Conservation (phyloP, 2,113 vertebrate species). For the Tichodroma muraria region DNA sequence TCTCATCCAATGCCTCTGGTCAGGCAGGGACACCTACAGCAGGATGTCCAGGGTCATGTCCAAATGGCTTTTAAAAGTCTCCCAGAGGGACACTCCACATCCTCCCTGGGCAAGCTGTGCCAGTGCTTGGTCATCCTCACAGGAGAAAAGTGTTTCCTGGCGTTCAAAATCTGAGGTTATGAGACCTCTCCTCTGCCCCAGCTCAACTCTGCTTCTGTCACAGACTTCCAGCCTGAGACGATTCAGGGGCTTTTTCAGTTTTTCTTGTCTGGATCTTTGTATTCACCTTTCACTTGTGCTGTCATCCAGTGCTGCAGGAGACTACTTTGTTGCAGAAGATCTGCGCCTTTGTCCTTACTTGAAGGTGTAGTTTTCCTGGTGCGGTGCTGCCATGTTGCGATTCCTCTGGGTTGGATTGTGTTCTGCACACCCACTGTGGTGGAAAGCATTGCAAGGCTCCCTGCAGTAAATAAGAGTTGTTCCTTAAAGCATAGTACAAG, state of each 20-base stretch:
- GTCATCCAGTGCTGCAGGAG: not conserved
- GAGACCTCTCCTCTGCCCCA: not conserved
- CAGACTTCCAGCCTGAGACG: not conserved
- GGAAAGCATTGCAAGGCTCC: not conserved
- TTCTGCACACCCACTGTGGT: not conserved
- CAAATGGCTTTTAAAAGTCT: not conserved
- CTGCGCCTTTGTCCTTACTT: not conserved
- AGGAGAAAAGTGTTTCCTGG: not conserved
- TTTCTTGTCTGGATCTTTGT: not conserved
- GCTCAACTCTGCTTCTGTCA: not conserved
- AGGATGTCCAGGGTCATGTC: not conserved
- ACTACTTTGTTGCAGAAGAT: not conserved
- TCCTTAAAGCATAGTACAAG: not conserved
- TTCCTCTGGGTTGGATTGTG: not conserved
- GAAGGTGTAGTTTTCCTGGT: not conserved
- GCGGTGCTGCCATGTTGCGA: rapidly evolving
- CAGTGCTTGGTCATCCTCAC: not conserved
- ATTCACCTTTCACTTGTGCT: not conserved
- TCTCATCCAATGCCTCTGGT: not conserved
- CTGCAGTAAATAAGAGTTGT: not conserved
- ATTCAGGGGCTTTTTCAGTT: not conserved
- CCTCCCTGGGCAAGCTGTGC: not conserved
- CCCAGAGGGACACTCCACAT: not conserved
- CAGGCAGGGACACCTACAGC: not conserved
- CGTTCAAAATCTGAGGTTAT: not conserved